A percentile compares a stretch with the other conserved stretches of the same genome.
phyloP scores from a whole-genome alignment of 2,797 vertebrate species.

The Thamnophis elegans region DNA sequence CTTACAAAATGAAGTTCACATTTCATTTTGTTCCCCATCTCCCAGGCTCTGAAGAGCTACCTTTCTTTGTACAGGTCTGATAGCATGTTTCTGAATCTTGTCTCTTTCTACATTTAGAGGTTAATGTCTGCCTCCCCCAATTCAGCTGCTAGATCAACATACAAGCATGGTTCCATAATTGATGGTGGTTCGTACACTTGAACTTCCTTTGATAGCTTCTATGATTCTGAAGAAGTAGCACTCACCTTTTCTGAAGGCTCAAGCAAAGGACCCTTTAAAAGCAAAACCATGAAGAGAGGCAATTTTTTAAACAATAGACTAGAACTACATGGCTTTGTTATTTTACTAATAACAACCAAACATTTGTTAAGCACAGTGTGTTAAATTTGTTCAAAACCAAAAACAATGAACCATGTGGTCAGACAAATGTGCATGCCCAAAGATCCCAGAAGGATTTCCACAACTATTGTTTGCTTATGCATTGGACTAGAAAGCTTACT shows the following conservation, averaged over 20 bases:
- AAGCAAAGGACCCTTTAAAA: neutral
- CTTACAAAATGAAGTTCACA: neutral
- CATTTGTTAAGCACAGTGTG: neutral
- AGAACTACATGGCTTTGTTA: neutral
- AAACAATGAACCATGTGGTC: neutral
- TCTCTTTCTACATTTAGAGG: neutral
- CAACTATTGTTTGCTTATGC: neutral
- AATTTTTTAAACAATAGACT: neutral
- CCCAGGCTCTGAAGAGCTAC: neutral
- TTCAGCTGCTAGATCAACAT: neutral
- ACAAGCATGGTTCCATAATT: neutral
- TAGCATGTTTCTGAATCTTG: neutral
- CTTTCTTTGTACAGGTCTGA: neutral
- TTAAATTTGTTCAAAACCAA: neutral
- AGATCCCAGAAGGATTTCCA: neutral
- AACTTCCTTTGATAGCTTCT: neutral
- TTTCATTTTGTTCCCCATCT: neutral
- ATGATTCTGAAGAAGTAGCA: neutral
- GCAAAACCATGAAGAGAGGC: neutral
- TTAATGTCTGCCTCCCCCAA: neutral
- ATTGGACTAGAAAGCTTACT: neutral
- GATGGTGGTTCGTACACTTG: neutral
- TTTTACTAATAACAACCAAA: neutral
- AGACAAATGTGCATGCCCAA: neutral
- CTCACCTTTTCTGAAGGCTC: neutral